Evolutionary conservation across 2,888 invertebrate species (phyloP).

Genomic region (Parascotia fuliginaria): DNA sequence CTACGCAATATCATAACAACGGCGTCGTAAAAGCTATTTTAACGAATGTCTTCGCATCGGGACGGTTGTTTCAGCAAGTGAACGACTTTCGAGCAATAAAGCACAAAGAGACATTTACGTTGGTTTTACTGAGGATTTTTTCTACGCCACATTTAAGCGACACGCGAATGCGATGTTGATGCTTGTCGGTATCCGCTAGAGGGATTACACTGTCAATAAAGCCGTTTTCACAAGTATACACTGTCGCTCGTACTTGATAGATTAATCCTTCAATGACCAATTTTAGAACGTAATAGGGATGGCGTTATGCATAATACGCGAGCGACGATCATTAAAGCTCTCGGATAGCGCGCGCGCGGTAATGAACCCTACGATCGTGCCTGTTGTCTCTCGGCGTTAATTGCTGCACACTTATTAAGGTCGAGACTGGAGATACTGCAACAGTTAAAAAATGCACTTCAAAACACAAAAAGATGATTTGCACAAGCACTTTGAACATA

Average conservation of each 20-base stretch:
- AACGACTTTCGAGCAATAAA: slow-evolving; percentile 77
- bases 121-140: slow-evolving; percentile 72
- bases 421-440: slow-evolving; percentile 59
- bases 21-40: slow-evolving; percentile 61
- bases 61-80: slow-evolving; percentile 57
- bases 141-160: slow-evolving; percentile 66
- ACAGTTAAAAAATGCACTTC: slow-evolving; percentile 60
- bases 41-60: slow-evolving; percentile 57
- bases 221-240: slow-evolving; percentile 2
- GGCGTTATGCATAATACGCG: slow-evolving; percentile 47
- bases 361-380: slow-evolving; percentile 58
- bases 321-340: slow-evolving; percentile 59
- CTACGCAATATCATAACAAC: slow-evolving; percentile 48
- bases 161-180: slow-evolving; percentile 55
- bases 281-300: slow-evolving; percentile 41
- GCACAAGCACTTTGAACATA: slow-evolving; percentile 27
- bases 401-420: slow-evolving; percentile 70
- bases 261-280: slow-evolving; percentile 27
- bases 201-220: slow-evolving; percentile 46
- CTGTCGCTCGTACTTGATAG: slow-evolving; percentile 11
- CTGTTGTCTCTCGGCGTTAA: slow-evolving; percentile 64
- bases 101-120: slow-evolving; percentile 63
- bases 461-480: slow-evolving; percentile 43
- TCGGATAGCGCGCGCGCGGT: slow-evolving; percentile 53
- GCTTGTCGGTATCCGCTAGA: slow-evolving; percentile 33